Conservation (phyloP, 2,113 vertebrate species). For the Callithrix jacchus region DNA sequence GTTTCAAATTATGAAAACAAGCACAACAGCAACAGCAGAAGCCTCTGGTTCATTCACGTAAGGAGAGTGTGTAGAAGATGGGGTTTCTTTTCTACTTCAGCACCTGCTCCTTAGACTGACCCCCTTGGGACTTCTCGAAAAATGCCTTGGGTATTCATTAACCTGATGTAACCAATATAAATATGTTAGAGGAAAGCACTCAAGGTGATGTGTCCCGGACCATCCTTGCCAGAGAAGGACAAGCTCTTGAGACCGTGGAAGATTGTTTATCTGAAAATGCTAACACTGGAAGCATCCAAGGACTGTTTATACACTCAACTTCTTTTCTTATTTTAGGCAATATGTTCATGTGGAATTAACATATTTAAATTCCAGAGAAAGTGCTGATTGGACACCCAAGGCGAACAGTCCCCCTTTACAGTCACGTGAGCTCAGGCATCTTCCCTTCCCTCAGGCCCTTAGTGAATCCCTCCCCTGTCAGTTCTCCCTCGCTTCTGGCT, state of each 20-base stretch:
- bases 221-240: neutral
- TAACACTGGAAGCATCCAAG: neutral
- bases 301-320: neutral
- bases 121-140: neutral
- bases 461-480: neutral
- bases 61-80: neutral
- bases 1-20: slow-evolving; percentile 32
- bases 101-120: neutral
- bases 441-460: neutral
- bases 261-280: neutral
- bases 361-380: neutral
- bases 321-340: neutral
- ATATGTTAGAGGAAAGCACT: neutral
- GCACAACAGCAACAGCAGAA: neutral
- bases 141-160: neutral
- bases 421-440: neutral
- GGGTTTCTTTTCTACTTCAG: neutral
- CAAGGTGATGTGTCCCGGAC: neutral
- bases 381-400: too few species aligned
- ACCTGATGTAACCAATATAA: neutral
- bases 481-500: neutral
- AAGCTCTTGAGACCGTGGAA: neutral
- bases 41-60: neutral
- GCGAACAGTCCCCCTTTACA: neutral
- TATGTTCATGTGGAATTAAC: neutral